Evolutionary conservation across 2,113 vertebrate species (phyloP).

Genomic region (Spea bombifrons): DNA sequence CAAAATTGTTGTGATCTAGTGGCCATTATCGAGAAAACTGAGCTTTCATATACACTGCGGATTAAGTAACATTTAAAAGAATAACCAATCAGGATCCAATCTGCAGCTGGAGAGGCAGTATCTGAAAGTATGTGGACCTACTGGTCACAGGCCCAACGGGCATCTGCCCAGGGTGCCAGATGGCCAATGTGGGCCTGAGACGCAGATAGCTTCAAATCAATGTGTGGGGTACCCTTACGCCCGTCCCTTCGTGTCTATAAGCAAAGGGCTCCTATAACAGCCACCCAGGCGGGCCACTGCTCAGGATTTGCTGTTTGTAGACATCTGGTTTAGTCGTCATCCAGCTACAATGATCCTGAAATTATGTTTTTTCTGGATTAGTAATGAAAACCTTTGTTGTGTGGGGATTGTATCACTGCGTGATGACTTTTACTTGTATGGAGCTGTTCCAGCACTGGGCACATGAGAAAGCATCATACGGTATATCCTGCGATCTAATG

Average conservation of each 20-base stretch:
- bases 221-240: neutral
- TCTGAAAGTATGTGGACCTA: too few species aligned
- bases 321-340: slow-evolving; percentile 23
- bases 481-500: neutral
- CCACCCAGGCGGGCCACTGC: neutral
- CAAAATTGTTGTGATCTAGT: too few species aligned
- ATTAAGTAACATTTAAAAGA: too few species aligned
- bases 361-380: slow-evolving; percentile 15
- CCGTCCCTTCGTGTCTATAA: neutral
- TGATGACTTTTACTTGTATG: slow-evolving; percentile 11
- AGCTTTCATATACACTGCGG: too few species aligned
- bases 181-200: too few species aligned
- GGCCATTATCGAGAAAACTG: too few species aligned
- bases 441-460: neutral
- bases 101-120: too few species aligned
- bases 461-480: neutral
- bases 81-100: too few species aligned
- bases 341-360: slow-evolving; percentile 27
- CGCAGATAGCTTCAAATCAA: too few species aligned
- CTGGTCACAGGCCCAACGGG: too few species aligned
- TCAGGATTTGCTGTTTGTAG: neutral
- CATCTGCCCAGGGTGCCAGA: too few species aligned
- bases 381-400: slow-evolving; percentile 25
- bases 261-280: neutral
- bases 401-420: neutral